Evolutionary conservation across 2,797 vertebrate genomes (phyloP).

Genomic region (Limnodromus scolopaceus): DNA sequence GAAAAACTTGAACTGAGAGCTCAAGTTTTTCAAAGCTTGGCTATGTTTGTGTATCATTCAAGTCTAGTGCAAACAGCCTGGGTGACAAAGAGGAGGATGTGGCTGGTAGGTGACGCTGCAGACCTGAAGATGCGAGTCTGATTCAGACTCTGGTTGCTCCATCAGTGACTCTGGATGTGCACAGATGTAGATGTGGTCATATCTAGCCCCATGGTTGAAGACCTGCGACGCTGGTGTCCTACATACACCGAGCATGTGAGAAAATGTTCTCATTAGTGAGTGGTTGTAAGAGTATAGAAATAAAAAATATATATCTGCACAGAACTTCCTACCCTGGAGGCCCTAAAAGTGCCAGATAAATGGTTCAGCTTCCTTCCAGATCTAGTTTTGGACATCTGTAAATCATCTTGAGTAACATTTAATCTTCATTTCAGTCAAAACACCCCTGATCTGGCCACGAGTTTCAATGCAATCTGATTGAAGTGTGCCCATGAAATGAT

Average conservation of each 20-base stretch:
- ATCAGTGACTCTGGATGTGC: neutral
- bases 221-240: neutral
- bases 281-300: neutral
- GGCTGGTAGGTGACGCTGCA: neutral
- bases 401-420: neutral
- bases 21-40: neutral
- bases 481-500: constrained; percentile 64
- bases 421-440: constrained; percentile 38
- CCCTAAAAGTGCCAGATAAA: constrained; percentile 21
- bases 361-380: neutral
- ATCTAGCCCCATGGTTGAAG: neutral
- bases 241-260: neutral
- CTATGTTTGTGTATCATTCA: neutral
- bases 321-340: neutral
- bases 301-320: neutral
- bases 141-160: neutral
- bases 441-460: neutral
- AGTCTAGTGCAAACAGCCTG: neutral
- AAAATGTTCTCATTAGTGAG: constrained; percentile 28
- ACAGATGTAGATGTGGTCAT: neutral
- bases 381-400: neutral
- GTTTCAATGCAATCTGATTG: constrained; percentile 41
- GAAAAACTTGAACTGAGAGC: neutral
- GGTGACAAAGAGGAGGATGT: neutral
- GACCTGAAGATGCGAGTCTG: neutral